These are phyloP conservation scores for Stenodera caucasica DNA, from an alignment of 2,888 invertebrate species.

Conservation along the genomic window DNA sequence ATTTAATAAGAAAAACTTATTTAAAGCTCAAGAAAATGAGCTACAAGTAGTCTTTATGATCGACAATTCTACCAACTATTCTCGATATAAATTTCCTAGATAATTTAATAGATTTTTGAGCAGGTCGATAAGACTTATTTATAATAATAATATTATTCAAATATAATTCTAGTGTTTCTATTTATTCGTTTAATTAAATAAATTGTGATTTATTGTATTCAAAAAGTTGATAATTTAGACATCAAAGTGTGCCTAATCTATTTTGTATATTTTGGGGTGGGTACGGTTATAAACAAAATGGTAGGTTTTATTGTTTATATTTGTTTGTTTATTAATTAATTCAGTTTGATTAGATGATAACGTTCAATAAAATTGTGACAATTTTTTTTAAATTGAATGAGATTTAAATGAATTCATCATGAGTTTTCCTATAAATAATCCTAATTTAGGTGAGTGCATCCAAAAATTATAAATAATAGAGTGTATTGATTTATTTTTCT, in stretches of 20 bases:
- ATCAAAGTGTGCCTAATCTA: background rate
- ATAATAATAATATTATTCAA: too few relatives aligned
- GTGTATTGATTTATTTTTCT: background rate
- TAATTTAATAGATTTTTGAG: background rate
- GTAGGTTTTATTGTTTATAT: constrained; percentile 2
- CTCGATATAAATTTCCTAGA: background rate
- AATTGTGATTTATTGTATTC: background rate
- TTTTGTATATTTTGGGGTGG: background rate
- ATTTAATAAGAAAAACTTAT: too few relatives aligned
- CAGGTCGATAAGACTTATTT: background rate
- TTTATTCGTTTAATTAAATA: background rate
- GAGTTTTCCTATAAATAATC: constrained; percentile 9
- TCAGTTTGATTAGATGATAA: background rate
- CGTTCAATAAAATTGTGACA: background rate
- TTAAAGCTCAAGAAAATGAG: too few relatives aligned
- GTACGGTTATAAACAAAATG: background rate
- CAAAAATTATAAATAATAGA: too few relatives aligned
- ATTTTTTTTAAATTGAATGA: background rate
- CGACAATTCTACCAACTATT: background rate
- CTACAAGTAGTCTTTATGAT: too few relatives aligned
- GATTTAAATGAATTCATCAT: background rate
- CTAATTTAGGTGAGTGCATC: constrained; percentile 5
- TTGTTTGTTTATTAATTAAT: background rate
- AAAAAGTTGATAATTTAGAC: background rate
- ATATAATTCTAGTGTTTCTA: too few relatives aligned